A percentile compares a stretch with the other conserved stretches of the same genome.
Evolutionary conservation across 2,113 vertebrate species (phyloP).

Genomic region (Halichoerus grypus): DNA sequence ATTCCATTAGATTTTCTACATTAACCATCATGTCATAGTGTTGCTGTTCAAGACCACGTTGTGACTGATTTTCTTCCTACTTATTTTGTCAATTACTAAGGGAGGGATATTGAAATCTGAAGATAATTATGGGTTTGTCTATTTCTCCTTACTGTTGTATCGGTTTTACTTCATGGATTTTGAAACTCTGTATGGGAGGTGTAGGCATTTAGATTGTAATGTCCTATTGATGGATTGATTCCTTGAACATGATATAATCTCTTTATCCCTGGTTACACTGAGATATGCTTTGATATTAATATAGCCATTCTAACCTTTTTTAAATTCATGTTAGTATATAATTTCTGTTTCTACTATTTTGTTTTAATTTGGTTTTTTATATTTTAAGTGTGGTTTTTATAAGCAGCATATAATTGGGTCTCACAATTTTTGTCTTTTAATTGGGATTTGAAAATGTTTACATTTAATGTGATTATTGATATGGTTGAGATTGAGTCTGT

Average conservation of each 20-base stretch:
- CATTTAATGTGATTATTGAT: not conserved
- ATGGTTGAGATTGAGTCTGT: not conserved
- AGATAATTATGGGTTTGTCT: not conserved
- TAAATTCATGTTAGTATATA: not conserved
- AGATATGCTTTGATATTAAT: not conserved
- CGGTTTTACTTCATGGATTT: not conserved
- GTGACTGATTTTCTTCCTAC: not conserved
- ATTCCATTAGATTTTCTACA: not conserved
- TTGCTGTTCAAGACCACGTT: not conserved
- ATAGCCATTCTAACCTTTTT: not conserved
- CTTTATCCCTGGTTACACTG: not conserved
- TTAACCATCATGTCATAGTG: not conserved
- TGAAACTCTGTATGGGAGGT: not conserved
- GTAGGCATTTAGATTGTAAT: not conserved
- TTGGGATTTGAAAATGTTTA: not conserved
- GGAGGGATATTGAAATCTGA: not conserved
- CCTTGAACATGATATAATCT: not conserved
- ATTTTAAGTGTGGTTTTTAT: not conserved
- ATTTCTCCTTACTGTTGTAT: not conserved
- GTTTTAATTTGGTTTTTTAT: not conserved
- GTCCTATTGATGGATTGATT: not conserved
- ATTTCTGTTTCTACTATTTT: not conserved
- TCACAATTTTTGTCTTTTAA: not conserved
- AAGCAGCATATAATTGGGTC: not conserved
- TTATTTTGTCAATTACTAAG: not conserved